A percentile compares a stretch with the other conserved stretches of the same genome.
These are phyloP conservation scores for Gadopsis marmoratus DNA, from an alignment of 2,797 vertebrate species.

Conservation along the genomic window DNA sequence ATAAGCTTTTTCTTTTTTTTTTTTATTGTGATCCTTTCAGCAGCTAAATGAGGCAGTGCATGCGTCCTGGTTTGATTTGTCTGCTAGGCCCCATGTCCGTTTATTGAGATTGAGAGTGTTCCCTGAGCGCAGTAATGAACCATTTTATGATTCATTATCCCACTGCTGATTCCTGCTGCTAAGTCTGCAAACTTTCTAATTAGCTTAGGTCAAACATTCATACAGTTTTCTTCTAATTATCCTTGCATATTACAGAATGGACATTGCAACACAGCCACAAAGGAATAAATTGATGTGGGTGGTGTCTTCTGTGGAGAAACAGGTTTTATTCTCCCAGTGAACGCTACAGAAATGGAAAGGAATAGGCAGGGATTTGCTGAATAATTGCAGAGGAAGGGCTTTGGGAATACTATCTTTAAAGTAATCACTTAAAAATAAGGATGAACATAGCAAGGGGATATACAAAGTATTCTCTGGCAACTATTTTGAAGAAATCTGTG, in stretches of 20 bases:
- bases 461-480: constrained; percentile 31
- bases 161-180: constrained; percentile 81
- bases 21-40: constrained; percentile 80
- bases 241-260: constrained; percentile 78
- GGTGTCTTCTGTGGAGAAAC: constrained; percentile 38
- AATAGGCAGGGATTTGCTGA: constrained; percentile 47
- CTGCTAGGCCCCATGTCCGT: constrained; percentile 82
- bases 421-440: constrained; percentile 57
- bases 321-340: constrained; percentile 43
- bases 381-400: constrained; percentile 48
- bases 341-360: constrained; percentile 34
- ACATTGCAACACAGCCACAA: constrained; percentile 68
- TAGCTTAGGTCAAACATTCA: constrained; percentile 87
- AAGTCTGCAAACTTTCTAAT: constrained; percentile 89
- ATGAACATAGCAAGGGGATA: constrained; percentile 37
- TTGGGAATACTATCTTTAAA: constrained; percentile 54
- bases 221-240: constrained; percentile 85
- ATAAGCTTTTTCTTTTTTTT: constrained; percentile 43
- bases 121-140: constrained; percentile 85
- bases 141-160: constrained; percentile 89
- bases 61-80: constrained; percentile 83
- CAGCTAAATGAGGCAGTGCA: constrained; percentile 80
- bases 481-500: constrained; percentile 41
- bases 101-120: constrained; percentile 87
- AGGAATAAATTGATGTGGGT: constrained; percentile 67